Evolutionary conservation across 2,888 invertebrate genomes (phyloP).

Genomic region (Leptinotarsa juncta): DNA sequence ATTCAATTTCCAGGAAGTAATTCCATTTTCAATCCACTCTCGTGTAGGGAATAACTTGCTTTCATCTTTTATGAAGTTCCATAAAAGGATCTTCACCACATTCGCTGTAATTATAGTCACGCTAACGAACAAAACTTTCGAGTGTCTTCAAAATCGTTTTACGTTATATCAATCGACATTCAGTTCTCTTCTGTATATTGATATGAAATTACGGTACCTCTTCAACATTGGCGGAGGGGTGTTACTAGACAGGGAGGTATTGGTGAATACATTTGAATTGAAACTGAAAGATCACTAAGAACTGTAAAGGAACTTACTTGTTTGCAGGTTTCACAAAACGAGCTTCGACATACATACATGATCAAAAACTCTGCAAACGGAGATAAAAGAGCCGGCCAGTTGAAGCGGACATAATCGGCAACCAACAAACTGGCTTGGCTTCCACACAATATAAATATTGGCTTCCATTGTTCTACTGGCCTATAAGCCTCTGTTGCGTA

Average conservation of each 20-base stretch:
- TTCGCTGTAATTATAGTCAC: constrained; percentile 9
- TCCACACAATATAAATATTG: too few relatives aligned
- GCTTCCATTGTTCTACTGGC: too few relatives aligned
- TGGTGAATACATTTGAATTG: neutral
- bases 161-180: constrained; percentile 2
- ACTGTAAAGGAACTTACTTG: neutral
- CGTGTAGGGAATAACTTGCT: constrained; percentile 9
- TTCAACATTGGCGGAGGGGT: neutral
- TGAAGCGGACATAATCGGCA: too few relatives aligned
- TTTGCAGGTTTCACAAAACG: too few relatives aligned
- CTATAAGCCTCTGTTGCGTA: too few relatives aligned
- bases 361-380: too few relatives aligned
- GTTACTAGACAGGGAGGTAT: neutral
- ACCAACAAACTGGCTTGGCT: too few relatives aligned
- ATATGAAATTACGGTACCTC: neutral
- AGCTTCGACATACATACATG: too few relatives aligned
- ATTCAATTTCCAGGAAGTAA: neutral
- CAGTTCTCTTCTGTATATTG: constrained; percentile 1
- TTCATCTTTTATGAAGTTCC: constrained; percentile 9
- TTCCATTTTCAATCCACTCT: constrained; percentile 10
- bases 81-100: constrained; percentile 5
- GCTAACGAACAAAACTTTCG: constrained; percentile 15
- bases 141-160: constrained; percentile 7
- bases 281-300: neutral
- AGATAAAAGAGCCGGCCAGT: too few relatives aligned